Conservation (phyloP, 2,888 invertebrate genomes). For the Chirona hameri region DNA sequence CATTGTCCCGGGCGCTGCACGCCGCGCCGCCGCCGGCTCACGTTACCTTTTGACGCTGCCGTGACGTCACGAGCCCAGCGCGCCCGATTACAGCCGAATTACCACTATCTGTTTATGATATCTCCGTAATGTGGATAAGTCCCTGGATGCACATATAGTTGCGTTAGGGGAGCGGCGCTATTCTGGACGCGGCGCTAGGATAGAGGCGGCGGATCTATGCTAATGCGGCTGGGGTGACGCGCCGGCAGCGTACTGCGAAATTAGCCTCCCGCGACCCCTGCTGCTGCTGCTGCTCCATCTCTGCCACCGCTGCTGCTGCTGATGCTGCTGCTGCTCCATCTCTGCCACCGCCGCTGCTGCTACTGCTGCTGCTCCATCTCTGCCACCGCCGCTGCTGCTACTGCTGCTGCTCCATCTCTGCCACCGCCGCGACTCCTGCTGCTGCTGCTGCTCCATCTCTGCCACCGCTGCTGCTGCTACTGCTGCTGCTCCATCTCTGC, state of each 20-base stretch:
- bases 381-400: no score
- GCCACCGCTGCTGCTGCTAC: no score
- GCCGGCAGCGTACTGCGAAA: neutral
- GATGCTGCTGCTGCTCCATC: no score
- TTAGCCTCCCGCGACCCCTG: no score
- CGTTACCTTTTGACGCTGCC: neutral
- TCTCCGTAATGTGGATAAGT: slow-evolving; percentile 25
- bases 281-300: no score
- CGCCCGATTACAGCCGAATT: slow-evolving; percentile 22
- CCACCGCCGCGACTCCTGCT: no score
- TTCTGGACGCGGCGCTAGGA: neutral
- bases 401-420: no score
- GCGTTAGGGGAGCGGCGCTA: slow-evolving; percentile 24
- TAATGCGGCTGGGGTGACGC: neutral
- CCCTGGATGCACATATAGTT: slow-evolving; percentile 12
- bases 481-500: no score
- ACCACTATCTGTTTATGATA: slow-evolving; percentile 23
- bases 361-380: no score
- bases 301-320: no score
- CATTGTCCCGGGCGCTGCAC: neutral
- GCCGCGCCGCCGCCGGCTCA: neutral
- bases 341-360: no score
- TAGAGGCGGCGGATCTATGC: neutral
- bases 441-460: no score
- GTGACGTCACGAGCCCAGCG: neutral